Evolutionary conservation across 2,113 vertebrate species (phyloP).

Genomic region (Cyphomyrus discorhynchus): DNA sequence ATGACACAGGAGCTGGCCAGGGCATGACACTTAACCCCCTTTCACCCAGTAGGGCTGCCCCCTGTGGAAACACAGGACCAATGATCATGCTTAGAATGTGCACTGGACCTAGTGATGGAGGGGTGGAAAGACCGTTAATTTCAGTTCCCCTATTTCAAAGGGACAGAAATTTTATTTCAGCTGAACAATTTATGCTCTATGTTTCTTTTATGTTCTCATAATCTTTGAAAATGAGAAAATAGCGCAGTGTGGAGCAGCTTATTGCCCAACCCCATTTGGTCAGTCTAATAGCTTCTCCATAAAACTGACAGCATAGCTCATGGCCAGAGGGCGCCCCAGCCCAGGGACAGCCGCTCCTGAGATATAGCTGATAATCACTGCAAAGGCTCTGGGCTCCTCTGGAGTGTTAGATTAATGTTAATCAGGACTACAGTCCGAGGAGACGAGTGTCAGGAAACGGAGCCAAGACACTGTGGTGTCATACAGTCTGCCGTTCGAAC

Average conservation of each 20-base stretch:
- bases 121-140: not conserved
- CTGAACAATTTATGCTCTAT: slow-evolving; percentile 6
- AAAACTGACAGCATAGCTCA: slow-evolving; percentile 3
- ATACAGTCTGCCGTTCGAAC: not conserved
- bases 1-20: not conserved
- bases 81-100: not conserved
- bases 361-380: slow-evolving; percentile 11
- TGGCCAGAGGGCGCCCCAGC: not conserved
- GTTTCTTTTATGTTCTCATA: slow-evolving; percentile 16
- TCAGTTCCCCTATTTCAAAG: not conserved
- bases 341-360: not conserved
- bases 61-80: not conserved
- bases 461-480: not conserved
- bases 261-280: slow-evolving; percentile 3
- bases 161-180: not conserved
- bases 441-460: not conserved
- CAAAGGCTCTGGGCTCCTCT: not conserved
- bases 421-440: not conserved
- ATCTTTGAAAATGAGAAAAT: slow-evolving; percentile 11
- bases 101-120: not conserved
- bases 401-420: not conserved
- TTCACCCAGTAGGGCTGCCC: not conserved
- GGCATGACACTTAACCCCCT: not conserved
- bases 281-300: slow-evolving; percentile 9
- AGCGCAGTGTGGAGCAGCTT: not conserved